Percentiles rank a stretch among this genome's conserved stretches.
phyloP scores from a whole-genome alignment of 2,888 invertebrate genomes.

The Epirrhoe tristata region DNA sequence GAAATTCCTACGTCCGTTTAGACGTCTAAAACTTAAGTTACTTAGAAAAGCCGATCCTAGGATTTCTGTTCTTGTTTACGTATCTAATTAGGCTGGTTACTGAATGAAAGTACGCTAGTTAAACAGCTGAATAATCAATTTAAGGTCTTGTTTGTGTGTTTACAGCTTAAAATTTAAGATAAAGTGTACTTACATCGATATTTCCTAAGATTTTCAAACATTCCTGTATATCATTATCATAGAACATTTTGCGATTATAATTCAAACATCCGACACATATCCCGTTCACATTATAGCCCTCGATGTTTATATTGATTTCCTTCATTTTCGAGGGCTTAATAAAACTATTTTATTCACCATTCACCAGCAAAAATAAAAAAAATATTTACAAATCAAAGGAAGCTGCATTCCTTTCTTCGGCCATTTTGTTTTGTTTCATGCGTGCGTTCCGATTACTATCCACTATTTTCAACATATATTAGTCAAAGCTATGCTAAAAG shows the following conservation, averaged over 20 bases:
- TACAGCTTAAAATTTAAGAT: not conserved
- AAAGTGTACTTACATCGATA: conserved; percentile 72
- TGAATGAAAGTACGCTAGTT: conserved; percentile 47
- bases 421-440: conserved; percentile 65
- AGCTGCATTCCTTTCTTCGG: conserved; percentile 78
- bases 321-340: conserved; percentile 59
- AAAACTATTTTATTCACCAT: conserved; percentile 1
- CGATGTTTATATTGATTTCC: conserved; percentile 80
- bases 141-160: not conserved
- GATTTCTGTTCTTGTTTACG: conserved; percentile 73
- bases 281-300: conserved; percentile 80
- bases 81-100: conserved; percentile 35
- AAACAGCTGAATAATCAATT: not conserved
- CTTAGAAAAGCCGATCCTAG: conserved; percentile 64
- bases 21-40: not conserved
- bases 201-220: conserved; percentile 69
- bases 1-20: too few species aligned
- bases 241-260: conserved; percentile 75
- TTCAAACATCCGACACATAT: conserved; percentile 80
- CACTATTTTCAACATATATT: not conserved
- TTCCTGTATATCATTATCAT: conserved; percentile 61
- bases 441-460: not conserved
- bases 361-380: conserved; percentile 45
- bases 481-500: not conserved
- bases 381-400: conserved; percentile 59